Evolutionary conservation across 2,113 vertebrate species (phyloP).

Genomic region (Sinocyclocheilus rhinocerous): DNA sequence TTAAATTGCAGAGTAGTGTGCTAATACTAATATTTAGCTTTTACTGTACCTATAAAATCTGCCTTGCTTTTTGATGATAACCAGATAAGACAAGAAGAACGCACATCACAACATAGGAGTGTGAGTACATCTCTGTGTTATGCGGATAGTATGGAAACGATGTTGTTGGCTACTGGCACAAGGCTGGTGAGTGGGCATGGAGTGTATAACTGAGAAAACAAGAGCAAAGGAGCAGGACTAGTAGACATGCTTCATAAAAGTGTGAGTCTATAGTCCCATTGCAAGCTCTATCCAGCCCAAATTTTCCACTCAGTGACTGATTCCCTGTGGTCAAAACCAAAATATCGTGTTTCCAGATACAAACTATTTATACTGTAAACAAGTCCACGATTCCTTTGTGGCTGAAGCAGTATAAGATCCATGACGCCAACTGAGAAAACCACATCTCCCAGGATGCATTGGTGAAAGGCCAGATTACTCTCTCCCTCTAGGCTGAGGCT

Average conservation of each 20-base stretch:
- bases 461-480: constrained; percentile 52
- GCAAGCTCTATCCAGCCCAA: constrained; percentile 41
- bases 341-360: constrained; percentile 54
- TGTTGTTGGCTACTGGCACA: background rate
- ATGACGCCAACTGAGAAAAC: constrained; percentile 31
- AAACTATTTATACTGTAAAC: constrained; percentile 54
- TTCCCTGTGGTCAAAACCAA: constrained; percentile 40
- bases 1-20: constrained; percentile 66
- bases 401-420: constrained; percentile 34
- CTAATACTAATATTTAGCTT: constrained; percentile 69
- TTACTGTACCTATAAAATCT: constrained; percentile 70
- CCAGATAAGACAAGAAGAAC: constrained; percentile 63
- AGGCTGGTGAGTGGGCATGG: constrained; percentile 3
- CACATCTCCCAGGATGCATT: constrained; percentile 29
- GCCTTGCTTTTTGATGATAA: constrained; percentile 65
- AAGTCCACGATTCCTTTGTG: constrained; percentile 37
- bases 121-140: background rate
- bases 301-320: constrained; percentile 44
- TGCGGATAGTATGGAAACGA: background rate
- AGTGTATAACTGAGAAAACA: constrained; percentile 6
- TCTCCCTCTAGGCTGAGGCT: constrained; percentile 73
- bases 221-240: constrained; percentile 54
- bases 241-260: background rate
- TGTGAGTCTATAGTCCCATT: constrained; percentile 28
- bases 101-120: constrained; percentile 52